phyloP scores from a whole-genome alignment of 2,888 invertebrate species.

The Sturmia bella region DNA sequence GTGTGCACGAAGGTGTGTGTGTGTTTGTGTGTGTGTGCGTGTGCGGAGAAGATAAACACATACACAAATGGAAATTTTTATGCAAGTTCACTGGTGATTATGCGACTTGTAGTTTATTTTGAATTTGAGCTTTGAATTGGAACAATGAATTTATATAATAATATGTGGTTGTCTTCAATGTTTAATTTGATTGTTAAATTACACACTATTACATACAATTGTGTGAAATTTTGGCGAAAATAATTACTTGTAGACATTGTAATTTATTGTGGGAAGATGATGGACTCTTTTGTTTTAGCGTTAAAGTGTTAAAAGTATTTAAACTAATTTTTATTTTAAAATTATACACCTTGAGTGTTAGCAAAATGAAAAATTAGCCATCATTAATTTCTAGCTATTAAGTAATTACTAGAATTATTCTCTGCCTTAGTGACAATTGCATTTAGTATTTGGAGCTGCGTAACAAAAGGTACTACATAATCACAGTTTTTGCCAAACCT shows the following conservation, averaged over 20 bases:
- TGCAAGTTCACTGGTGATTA: conserved; percentile 21
- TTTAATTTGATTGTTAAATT: conserved; percentile 26
- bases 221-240: conserved; percentile 38
- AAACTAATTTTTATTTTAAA: conserved; percentile 28
- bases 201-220: conserved; percentile 44
- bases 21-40: neutral
- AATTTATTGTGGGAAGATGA: conserved; percentile 39
- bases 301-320: conserved; percentile 20
- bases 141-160: conserved; percentile 41
- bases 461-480: too few species aligned
- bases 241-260: neutral
- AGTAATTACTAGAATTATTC: too few species aligned
- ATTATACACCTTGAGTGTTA: conserved; percentile 5
- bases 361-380: neutral
- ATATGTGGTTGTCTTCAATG: conserved; percentile 38
- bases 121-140: neutral
- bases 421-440: too few species aligned
- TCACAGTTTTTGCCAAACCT: too few species aligned
- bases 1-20: neutral
- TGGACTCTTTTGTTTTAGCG: neutral
- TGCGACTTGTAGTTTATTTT: conserved; percentile 30
- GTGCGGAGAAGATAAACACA: neutral
- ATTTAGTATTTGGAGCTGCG: too few species aligned
- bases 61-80: neutral
- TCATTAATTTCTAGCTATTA: neutral